Evolutionary conservation across 1,140 invertebrate genomes (phyloP).

Genomic region (Bombus affinis): DNA sequence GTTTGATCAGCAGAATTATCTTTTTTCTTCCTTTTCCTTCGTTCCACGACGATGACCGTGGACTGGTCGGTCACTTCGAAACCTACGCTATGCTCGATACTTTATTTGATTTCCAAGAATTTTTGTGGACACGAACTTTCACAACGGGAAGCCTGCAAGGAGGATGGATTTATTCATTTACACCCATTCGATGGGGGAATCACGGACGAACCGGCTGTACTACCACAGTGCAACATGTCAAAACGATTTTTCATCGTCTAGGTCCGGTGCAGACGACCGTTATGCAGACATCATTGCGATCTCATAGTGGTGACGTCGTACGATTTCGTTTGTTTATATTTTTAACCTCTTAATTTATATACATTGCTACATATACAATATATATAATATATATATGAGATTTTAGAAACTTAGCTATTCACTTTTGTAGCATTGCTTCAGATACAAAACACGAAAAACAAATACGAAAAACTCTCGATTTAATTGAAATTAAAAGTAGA

Average conservation of each 20-base stretch:
- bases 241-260: background rate
- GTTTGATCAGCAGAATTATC: background rate
- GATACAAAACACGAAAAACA: too few relatives aligned
- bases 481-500: too few relatives aligned
- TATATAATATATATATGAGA: too few relatives aligned
- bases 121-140: background rate
- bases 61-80: background rate
- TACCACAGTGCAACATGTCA: background rate
- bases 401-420: too few relatives aligned
- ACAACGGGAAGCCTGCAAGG: background rate
- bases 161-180: constrained; percentile 15
- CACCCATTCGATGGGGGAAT: background rate
- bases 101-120: constrained; percentile 8
- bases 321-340: background rate
- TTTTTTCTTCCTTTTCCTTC: background rate
- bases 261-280: too few relatives aligned
- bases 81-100: background rate
- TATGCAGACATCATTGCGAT: too few relatives aligned
- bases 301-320: too few relatives aligned
- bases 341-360: background rate
- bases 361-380: too few relatives aligned
- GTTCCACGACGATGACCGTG: background rate
- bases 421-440: too few relatives aligned
- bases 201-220: background rate
- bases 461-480: too few relatives aligned